Evolutionary conservation across 2,888 invertebrate species (phyloP).

Genomic region (Athalia rosae): DNA sequence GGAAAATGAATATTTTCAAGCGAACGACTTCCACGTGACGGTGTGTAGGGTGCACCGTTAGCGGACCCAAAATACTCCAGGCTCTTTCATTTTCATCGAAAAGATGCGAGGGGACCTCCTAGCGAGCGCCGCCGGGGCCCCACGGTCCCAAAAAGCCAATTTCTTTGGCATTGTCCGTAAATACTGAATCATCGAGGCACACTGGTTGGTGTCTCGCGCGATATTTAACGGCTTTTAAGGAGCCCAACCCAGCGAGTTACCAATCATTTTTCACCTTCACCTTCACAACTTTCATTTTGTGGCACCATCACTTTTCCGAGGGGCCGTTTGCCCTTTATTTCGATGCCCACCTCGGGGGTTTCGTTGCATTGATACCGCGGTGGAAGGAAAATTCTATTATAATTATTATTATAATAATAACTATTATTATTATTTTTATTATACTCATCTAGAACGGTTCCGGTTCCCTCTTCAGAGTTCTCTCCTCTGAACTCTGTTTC

Average conservation of each 20-base stretch:
- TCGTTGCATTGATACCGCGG: slow-evolving; percentile 30
- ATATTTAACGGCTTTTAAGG: slow-evolving; percentile 68
- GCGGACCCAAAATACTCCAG: slow-evolving; percentile 40
- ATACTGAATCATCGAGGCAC: slow-evolving; percentile 66
- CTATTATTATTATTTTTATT: background rate
- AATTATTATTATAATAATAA: background rate
- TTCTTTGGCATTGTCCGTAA: slow-evolving; percentile 67
- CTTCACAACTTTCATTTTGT: slow-evolving; percentile 61
- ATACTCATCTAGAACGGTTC: background rate
- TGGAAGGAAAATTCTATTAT: slow-evolving; percentile 36
- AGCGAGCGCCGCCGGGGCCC: slow-evolving; percentile 55
- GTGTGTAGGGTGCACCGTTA: slow-evolving; percentile 48
- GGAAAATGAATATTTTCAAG: slow-evolving; percentile 43
- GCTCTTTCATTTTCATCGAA: slow-evolving; percentile 51
- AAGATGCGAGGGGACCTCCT: slow-evolving; percentile 62
- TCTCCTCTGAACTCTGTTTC: background rate
- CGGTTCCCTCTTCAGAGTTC: background rate
- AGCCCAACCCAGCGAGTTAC: slow-evolving; percentile 50
- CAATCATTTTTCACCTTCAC: slow-evolving; percentile 63
- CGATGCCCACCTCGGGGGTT: slow-evolving; percentile 9
- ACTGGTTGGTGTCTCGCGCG: slow-evolving; percentile 54
- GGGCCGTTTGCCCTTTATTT: slow-evolving; percentile 16
- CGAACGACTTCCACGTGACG: slow-evolving; percentile 56
- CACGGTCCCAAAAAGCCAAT: slow-evolving; percentile 65
- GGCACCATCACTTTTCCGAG: slow-evolving; percentile 57